phyloP scores from a whole-genome alignment of 2,888 invertebrate genomes.

The Drosophila silvestris region DNA sequence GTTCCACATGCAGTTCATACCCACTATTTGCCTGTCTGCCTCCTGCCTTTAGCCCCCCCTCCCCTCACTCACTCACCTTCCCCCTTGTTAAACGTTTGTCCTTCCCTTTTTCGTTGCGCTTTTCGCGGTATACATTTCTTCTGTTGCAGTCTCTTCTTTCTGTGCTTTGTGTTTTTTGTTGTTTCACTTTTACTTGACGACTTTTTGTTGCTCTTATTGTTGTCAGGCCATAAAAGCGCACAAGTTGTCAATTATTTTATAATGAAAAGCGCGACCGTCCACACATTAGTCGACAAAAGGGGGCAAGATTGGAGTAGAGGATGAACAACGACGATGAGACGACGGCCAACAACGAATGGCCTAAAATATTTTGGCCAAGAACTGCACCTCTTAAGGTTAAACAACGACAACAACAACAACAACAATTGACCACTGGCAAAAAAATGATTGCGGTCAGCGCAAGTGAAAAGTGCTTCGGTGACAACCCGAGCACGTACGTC shows the following conservation, averaged over 20 bases:
- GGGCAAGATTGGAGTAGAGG: not conserved
- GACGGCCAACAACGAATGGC: slow-evolving; percentile 23
- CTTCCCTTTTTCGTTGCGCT: slow-evolving; percentile 27
- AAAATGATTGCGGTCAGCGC: slow-evolving; percentile 42
- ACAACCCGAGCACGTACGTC: slow-evolving; percentile 7
- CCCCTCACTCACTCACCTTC: not conserved
- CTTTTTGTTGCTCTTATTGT: slow-evolving; percentile 65
- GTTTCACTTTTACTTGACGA: slow-evolving; percentile 63
- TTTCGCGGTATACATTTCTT: slow-evolving; percentile 61
- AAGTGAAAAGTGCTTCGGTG: slow-evolving; percentile 39
- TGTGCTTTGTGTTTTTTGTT: slow-evolving; percentile 28
- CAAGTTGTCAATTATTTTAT: slow-evolving; percentile 79
- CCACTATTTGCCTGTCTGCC: slow-evolving; percentile 10
- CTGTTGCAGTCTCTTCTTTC: slow-evolving; percentile 18
- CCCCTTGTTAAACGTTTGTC: not conserved
- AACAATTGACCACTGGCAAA: slow-evolving; percentile 39
- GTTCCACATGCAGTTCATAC: slow-evolving; percentile 58
- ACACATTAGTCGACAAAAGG: slow-evolving; percentile 35
- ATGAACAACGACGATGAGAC: not conserved
- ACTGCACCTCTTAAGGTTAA: slow-evolving; percentile 42
- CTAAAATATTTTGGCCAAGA: slow-evolving; percentile 73
- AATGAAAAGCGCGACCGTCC: slow-evolving; percentile 56
- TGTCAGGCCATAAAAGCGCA: slow-evolving; percentile 57
- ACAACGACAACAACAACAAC: slow-evolving; percentile 28
- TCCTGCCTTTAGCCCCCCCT: not conserved